These are phyloP conservation scores for Oscheius myriophilus DNA, from an alignment of 2,888 invertebrate genomes.

Conservation along the genomic window DNA sequence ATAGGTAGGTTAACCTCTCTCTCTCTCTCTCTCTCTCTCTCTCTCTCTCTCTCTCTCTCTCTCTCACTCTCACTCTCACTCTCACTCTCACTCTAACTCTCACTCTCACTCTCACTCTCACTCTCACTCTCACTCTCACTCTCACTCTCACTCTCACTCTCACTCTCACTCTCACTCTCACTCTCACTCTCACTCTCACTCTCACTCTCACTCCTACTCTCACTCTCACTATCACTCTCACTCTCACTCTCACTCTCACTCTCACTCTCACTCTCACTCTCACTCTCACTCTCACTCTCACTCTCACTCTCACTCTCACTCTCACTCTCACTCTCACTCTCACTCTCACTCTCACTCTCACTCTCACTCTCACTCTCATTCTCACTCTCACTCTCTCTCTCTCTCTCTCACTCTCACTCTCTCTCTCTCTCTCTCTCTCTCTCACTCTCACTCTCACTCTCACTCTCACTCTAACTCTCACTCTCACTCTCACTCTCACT, in stretches of 20 bases:
- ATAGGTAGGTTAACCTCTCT: slow-evolving; percentile 32
- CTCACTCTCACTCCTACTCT: background rate
- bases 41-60: background rate
- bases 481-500: background rate
- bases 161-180: no score
- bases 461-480: no score
- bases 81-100: background rate
- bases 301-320: background rate
- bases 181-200: background rate
- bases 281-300: background rate
- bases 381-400: background rate
- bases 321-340: no score
- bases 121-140: no score
- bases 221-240: no score
- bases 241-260: background rate
- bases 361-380: no score
- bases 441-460: background rate
- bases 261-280: no score
- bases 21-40: background rate
- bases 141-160: background rate
- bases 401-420: background rate
- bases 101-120: background rate
- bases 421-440: no score
- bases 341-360: background rate
- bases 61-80: background rate